Conservation (phyloP, 2,797 vertebrate species). For the Lates japonicus region DNA sequence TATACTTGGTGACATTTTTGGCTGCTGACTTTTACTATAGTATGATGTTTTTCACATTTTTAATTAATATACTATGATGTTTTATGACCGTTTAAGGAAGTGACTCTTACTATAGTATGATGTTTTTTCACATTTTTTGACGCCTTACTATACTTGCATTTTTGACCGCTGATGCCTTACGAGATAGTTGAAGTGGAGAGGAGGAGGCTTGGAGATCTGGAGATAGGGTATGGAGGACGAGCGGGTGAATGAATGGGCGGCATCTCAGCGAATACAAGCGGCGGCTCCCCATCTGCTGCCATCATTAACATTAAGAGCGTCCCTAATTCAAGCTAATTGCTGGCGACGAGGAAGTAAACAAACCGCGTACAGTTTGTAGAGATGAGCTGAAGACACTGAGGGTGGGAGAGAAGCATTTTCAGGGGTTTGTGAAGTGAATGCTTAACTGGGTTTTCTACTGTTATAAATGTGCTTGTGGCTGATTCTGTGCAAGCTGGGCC, state of each 20-base stretch:
- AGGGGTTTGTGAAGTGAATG: conserved; percentile 25
- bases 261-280: conserved; percentile 51
- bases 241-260: conserved; percentile 53
- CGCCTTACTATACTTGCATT: too few species aligned
- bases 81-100: too few species aligned
- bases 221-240: conserved; percentile 44
- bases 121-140: too few species aligned
- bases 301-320: conserved; percentile 77
- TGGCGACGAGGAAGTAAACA: conserved; percentile 71
- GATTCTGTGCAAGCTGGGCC: neutral
- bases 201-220: conserved; percentile 32
- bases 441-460: conserved; percentile 8
- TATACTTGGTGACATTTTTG: too few species aligned
- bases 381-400: conserved; percentile 40
- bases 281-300: conserved; percentile 76
- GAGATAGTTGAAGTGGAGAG: conserved; percentile 33
- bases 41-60: too few species aligned
- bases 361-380: conserved; percentile 43
- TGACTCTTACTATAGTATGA: too few species aligned
- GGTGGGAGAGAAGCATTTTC: conserved; percentile 21
- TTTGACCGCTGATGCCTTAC: too few species aligned
- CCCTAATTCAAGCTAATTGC: conserved; percentile 80
- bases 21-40: too few species aligned
- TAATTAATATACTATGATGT: too few species aligned
- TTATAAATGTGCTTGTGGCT: neutral